Evolutionary conservation across 2,113 vertebrate species (phyloP).

Genomic region (Eupsittula cactorum): DNA sequence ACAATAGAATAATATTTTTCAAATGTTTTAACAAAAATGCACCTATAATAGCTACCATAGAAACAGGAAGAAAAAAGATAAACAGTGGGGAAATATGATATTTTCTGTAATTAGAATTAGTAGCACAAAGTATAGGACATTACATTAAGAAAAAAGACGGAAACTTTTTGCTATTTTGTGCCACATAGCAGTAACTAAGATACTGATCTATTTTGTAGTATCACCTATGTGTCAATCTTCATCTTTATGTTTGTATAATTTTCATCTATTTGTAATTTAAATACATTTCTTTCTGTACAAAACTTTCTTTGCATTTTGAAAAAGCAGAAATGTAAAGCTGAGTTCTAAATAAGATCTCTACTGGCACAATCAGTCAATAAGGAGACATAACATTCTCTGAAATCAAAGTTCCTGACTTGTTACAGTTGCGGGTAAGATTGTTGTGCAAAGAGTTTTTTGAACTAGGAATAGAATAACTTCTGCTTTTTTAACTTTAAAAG

Average conservation of each 20-base stretch:
- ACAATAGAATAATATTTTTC: not conserved
- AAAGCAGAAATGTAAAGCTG: not conserved
- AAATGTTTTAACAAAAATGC: not conserved
- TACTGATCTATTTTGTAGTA: not conserved
- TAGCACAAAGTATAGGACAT: not conserved
- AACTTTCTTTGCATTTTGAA: not conserved
- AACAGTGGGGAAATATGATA: not conserved
- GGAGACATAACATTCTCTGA: not conserved
- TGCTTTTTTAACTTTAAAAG: not conserved
- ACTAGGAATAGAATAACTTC: not conserved
- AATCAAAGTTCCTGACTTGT: not conserved
- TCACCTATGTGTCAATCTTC: not conserved
- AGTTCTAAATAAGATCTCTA: not conserved
- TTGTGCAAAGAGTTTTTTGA: not conserved
- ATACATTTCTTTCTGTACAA: not conserved
- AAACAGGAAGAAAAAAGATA: conserved; percentile 8
- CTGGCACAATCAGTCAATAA: not conserved
- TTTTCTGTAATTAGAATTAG: not conserved
- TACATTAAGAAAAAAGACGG: not conserved
- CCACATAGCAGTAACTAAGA: not conserved
- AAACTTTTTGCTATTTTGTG: not conserved
- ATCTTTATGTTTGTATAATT: not conserved
- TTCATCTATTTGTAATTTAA: not conserved
- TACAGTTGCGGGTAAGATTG: not conserved
- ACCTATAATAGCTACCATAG: conserved; percentile 18